Evolutionary conservation across 2,888 invertebrate genomes (phyloP).

Genomic region (Stenoptilia bipunctidactyla): DNA sequence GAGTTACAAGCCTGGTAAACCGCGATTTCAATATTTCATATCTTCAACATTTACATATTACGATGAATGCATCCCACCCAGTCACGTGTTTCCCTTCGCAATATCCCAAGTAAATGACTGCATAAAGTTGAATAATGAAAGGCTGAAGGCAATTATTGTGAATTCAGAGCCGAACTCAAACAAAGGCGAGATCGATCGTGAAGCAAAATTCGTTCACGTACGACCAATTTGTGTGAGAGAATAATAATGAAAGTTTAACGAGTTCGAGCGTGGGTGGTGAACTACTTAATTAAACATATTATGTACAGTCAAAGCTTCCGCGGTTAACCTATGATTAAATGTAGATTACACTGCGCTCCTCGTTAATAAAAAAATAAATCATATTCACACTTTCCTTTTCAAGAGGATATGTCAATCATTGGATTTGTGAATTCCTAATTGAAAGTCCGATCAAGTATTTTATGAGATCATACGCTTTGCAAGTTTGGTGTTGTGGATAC

Average conservation of each 20-base stretch:
- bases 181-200: conserved; percentile 67
- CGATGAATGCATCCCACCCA: conserved; percentile 69
- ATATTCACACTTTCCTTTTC: neutral
- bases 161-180: conserved; percentile 68
- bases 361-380: neutral
- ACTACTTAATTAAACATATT: conserved; percentile 59
- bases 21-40: conserved; percentile 64
- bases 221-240: conserved; percentile 61
- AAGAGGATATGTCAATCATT: neutral
- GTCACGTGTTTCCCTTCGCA: conserved; percentile 60
- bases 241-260: conserved; percentile 67
- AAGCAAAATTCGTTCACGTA: conserved; percentile 63
- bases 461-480: neutral
- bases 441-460: neutral
- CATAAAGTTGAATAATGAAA: conserved; percentile 71
- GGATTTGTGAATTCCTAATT: neutral
- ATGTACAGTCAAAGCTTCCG: conserved; percentile 38
- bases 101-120: conserved; percentile 69
- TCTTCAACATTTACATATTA: conserved; percentile 62
- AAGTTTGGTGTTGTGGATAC: neutral
- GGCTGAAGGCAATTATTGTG: conserved; percentile 69
- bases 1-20: conserved; percentile 29
- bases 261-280: conserved; percentile 37
- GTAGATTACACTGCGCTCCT: neutral
- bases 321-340: conserved; percentile 17